Evolutionary conservation across 1,140 invertebrate genomes (phyloP), one percentile per base, ranked within the genome.

Genomic region (Drosophila yakuba): DNA sequence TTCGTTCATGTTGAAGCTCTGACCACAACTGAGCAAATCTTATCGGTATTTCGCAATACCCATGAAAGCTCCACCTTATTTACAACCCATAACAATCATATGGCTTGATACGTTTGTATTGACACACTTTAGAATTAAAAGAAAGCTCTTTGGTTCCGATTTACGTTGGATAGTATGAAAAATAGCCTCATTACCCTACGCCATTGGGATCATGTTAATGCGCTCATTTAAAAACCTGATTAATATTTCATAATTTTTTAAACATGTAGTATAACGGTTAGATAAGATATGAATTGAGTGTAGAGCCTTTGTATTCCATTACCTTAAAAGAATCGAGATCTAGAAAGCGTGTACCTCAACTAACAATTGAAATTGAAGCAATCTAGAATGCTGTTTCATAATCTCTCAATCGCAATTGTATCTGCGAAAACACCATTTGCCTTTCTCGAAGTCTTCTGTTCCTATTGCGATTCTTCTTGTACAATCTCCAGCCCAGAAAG

Each of bases 1-100:
- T 15, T 55, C 25, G 55, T 15, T 41, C 60, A 62, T 62, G 17
- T 62, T 55, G 60, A 14, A 35, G 54, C 25, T 43, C 60, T 15
- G 3, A 23, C 14, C 17, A 5, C 25, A 59, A 62, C n/a, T 62
- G 60, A 12, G 3, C 25, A 8, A 62, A 62, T 62, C 55, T 59
- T 15, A 62, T 62, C 54, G 15, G 6, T 7, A 0, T 8, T 23
- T 3, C 15, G 15, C 4, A 1, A 15, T 10, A 10, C 23, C 17
- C 15, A 3, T 23, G 0, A 58, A 39, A 28, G 36, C 28, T 15
- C 7, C 23, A 1, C n/a, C 28, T 8, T 12, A 39, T 59, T 43
- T 23, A 4, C 10, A 11, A 23, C 6, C 11, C 20, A 11, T 11
- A 45, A 45, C 15, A 45, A 20, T 20, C 8, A 43, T 17, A 17